phyloP scores from a whole-genome alignment of 1,140 invertebrate species.

The Battus philenor region DNA sequence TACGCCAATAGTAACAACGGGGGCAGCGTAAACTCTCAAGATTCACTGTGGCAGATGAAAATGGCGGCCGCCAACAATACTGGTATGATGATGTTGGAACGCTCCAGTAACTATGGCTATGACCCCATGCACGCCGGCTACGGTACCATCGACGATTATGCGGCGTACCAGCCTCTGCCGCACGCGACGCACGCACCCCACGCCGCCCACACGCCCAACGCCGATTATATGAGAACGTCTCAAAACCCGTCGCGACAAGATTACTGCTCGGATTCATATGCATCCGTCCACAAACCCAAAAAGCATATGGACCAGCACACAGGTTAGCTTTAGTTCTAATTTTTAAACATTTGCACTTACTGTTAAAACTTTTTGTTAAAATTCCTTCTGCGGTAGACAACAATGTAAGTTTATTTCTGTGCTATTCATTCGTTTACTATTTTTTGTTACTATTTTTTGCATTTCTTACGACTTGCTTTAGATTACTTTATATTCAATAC shows the following conservation, averaged over 20 bases:
- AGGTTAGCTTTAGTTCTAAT: slow-evolving; percentile 82
- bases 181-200: slow-evolving; percentile 79
- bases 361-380: no score
- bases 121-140: slow-evolving; percentile 89
- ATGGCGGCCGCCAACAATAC: slow-evolving; percentile 83
- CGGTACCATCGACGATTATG: slow-evolving; percentile 90
- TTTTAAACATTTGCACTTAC: no score
- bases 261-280: slow-evolving; percentile 90
- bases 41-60: slow-evolving; percentile 96
- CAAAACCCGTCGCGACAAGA: slow-evolving; percentile 89
- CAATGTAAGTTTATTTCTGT: no score
- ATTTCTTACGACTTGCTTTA: no score
- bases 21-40: slow-evolving; percentile 94
- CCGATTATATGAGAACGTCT: slow-evolving; percentile 83
- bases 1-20: slow-evolving; percentile 95
- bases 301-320: slow-evolving; percentile 88
- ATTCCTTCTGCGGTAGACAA: no score
- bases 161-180: slow-evolving; percentile 86
- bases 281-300: slow-evolving; percentile 90
- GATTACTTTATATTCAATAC: no score
- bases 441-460: no score
- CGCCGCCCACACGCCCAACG: slow-evolving; percentile 81
- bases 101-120: slow-evolving; percentile 82
- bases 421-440: no score
- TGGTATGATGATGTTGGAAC: slow-evolving; percentile 76